phyloP scores from a whole-genome alignment of 2,888 invertebrate species.

The Lasioglossum calceatum region DNA sequence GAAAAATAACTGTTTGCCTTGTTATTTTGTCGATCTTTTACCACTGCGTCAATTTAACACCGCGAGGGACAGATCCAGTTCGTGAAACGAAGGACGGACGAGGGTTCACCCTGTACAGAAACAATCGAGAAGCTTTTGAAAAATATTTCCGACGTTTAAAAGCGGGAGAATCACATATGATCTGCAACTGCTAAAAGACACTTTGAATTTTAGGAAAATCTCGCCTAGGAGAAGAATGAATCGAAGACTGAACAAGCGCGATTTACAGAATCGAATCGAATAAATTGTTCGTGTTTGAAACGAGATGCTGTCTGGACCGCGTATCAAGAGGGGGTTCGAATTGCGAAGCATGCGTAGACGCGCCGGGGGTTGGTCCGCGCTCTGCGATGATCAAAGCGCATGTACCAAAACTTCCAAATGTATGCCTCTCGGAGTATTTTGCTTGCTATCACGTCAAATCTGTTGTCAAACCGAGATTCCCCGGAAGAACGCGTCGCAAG shows the following conservation, averaged over 20 bases:
- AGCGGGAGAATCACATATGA: background rate
- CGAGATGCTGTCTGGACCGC: background rate
- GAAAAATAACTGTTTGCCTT: too few relatives aligned
- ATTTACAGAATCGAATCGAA: background rate
- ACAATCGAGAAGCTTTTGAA: background rate
- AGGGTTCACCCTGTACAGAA: background rate
- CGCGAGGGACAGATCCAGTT: too few relatives aligned
- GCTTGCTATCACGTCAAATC: background rate
- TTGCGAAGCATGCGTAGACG: slow-evolving; percentile 48
- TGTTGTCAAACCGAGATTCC: slow-evolving; percentile 12
- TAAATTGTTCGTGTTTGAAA: background rate
- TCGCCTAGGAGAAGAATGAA: too few relatives aligned
- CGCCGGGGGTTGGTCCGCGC: slow-evolving; percentile 6
- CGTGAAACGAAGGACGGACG: too few relatives aligned
- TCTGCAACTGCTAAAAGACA: background rate
- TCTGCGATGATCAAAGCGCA: slow-evolving; percentile 33
- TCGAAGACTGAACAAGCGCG: too few relatives aligned
- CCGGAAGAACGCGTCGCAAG: background rate
- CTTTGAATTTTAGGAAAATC: background rate
- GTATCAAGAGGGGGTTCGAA: background rate
- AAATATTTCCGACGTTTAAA: background rate
- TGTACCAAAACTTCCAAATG: slow-evolving; percentile 58
- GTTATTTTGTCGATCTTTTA: too few relatives aligned
- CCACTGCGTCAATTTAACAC: too few relatives aligned
- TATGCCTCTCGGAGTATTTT: slow-evolving; percentile 35